phyloP scores from a whole-genome alignment of 37 sponge, comb jelly and placozoan genomes.

The Theonella swinhoei region DNA sequence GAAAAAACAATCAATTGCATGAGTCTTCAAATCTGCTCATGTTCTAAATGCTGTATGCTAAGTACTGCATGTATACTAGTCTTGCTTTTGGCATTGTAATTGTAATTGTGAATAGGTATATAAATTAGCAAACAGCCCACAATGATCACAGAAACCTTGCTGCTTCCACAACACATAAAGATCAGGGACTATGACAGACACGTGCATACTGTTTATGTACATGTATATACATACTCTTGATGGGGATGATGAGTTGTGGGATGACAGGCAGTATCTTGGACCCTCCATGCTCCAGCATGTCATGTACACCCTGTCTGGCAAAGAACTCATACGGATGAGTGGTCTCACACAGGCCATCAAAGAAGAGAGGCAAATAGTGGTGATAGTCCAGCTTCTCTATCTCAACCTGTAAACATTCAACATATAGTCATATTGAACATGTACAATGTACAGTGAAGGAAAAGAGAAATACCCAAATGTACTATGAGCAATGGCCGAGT shows the following conservation, averaged over 20 bases:
- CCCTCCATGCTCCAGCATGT: constrained; percentile 98
- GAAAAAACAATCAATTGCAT: not conserved
- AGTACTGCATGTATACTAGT: not conserved
- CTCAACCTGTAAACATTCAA: constrained; percentile 75
- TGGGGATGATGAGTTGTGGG: constrained; percentile 98
- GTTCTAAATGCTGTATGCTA: not conserved
- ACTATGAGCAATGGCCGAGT: no score
- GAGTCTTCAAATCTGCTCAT: not conserved
- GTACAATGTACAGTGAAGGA: not conserved
- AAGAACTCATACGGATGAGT: constrained; percentile 98
- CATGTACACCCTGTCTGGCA: constrained; percentile 98
- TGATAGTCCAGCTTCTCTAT: constrained; percentile 98
- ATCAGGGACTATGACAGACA: no score
- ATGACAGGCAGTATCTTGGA: constrained; percentile 94
- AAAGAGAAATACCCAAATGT: no score
- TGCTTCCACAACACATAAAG: no score
- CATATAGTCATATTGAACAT: not conserved
- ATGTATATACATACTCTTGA: constrained; percentile 93
- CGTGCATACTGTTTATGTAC: no score
- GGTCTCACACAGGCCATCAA: constrained; percentile 97
- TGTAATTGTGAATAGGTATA: not conserved
- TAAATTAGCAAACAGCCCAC: not conserved
- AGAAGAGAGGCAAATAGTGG: constrained; percentile 98
- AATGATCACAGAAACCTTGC: no score
- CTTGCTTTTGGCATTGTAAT: not conserved